Conservation (phyloP, 2,113 vertebrate genomes). For the Echinops telfairi region DNA sequence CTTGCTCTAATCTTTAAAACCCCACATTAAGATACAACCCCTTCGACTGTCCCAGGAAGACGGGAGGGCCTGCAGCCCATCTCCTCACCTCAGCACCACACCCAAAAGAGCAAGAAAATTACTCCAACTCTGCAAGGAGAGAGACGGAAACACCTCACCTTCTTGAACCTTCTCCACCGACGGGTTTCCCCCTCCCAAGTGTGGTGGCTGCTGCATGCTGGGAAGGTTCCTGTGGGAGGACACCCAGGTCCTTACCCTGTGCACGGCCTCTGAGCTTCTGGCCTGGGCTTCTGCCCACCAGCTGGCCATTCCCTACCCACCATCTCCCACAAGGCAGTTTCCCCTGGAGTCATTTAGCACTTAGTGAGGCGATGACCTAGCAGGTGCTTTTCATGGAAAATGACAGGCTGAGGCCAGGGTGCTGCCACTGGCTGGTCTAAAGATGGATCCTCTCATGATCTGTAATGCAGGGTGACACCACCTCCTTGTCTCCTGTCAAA, state of each 20-base stretch:
- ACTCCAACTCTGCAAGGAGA: background rate
- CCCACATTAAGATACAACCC: background rate
- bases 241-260: background rate
- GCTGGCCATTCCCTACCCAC: background rate
- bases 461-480: background rate
- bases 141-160: background rate
- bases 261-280: background rate
- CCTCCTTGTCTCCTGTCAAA: background rate
- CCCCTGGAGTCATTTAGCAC: background rate
- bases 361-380: background rate
- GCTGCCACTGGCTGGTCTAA: background rate
- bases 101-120: background rate
- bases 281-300: background rate
- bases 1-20: background rate
- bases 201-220: background rate
- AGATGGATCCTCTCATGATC: background rate
- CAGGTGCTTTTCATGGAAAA: background rate
- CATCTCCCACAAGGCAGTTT: background rate
- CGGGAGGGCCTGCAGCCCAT: background rate
- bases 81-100: background rate
- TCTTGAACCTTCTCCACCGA: background rate
- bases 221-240: background rate
- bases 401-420: background rate
- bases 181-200: background rate
- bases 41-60: background rate